A percentile compares a stretch with the other conserved stretches of the same genome.
These are phyloP conservation scores for Sphaeridia pumilis DNA, from an alignment of 2,888 invertebrate species.

Conservation along the genomic window DNA sequence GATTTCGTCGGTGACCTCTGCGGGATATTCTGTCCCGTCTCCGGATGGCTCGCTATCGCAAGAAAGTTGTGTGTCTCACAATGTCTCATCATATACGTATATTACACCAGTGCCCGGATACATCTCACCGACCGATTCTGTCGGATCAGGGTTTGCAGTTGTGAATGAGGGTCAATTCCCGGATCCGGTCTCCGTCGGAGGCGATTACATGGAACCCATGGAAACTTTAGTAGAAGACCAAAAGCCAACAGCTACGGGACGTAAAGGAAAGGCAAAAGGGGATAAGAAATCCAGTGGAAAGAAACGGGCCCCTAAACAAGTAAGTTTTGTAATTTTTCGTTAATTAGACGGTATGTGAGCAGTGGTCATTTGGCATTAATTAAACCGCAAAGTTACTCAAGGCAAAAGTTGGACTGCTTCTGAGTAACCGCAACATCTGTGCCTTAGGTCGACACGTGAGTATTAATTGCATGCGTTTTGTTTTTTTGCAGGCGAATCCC, in stretches of 20 bases:
- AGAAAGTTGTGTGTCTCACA: too few species aligned
- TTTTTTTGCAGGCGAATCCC: constrained; percentile 52
- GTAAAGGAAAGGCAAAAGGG: background rate
- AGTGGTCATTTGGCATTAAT: too few species aligned
- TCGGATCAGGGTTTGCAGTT: background rate
- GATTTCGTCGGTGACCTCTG: constrained; percentile 24
- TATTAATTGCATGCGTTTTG: too few species aligned
- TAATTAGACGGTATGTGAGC: too few species aligned
- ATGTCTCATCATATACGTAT: constrained; percentile 10
- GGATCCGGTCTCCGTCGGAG: background rate
- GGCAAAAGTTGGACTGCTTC: too few species aligned
- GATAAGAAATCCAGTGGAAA: constrained; percentile 8
- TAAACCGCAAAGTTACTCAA: too few species aligned
- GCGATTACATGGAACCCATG: background rate
- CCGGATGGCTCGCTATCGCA: constrained; percentile 13
- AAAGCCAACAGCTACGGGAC: background rate
- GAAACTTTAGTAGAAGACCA: background rate
- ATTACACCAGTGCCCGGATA: constrained; percentile 9
- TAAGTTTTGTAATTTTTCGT: constrained; percentile 8
- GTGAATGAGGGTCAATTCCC: background rate
- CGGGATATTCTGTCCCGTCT: constrained; percentile 15
- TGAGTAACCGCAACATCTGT: too few species aligned
- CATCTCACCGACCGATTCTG: background rate
- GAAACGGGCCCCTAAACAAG: constrained; percentile 17
- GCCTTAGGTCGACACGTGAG: too few species aligned